Evolutionary conservation across 2,113 vertebrate genomes (phyloP).

Genomic region (Trachemys scripta): DNA sequence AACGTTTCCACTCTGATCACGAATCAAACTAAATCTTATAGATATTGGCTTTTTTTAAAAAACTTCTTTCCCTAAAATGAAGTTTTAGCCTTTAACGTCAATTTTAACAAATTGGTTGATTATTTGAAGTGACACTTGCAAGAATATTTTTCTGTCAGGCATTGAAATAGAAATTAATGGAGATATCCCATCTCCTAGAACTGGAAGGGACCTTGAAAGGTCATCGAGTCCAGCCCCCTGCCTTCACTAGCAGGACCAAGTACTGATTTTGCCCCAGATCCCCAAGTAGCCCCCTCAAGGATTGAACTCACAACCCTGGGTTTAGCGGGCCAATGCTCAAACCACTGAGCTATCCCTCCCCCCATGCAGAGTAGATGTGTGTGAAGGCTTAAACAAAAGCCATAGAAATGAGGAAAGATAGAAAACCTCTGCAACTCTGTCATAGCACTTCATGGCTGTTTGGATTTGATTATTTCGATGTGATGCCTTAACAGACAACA

Average conservation of each 20-base stretch:
- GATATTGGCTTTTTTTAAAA: neutral
- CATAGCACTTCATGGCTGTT: neutral
- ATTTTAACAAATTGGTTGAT: neutral
- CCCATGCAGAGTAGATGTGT: neutral
- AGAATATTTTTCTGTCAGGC: neutral
- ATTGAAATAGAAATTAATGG: too few relatives aligned
- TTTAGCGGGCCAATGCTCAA: too few relatives aligned
- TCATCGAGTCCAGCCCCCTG: too few relatives aligned
- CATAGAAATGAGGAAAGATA: neutral
- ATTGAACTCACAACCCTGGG: too few relatives aligned
- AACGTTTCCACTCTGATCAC: neutral
- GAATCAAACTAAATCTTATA: constrained; percentile 13
- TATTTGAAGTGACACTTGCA: neutral
- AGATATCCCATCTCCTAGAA: too few relatives aligned
- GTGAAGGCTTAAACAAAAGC: neutral
- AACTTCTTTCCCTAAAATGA: neutral
- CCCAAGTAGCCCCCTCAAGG: too few relatives aligned
- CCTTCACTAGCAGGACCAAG: too few relatives aligned
- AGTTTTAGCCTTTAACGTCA: constrained; percentile 6
- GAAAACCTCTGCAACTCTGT: neutral
- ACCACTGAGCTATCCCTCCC: too few relatives aligned
- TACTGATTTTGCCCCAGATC: too few relatives aligned
- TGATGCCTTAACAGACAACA: neutral
- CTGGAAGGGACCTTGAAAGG: too few relatives aligned
- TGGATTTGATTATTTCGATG: neutral